Conservation (phyloP, 2,797 vertebrate genomes). For the Glossophaga mutica region DNA sequence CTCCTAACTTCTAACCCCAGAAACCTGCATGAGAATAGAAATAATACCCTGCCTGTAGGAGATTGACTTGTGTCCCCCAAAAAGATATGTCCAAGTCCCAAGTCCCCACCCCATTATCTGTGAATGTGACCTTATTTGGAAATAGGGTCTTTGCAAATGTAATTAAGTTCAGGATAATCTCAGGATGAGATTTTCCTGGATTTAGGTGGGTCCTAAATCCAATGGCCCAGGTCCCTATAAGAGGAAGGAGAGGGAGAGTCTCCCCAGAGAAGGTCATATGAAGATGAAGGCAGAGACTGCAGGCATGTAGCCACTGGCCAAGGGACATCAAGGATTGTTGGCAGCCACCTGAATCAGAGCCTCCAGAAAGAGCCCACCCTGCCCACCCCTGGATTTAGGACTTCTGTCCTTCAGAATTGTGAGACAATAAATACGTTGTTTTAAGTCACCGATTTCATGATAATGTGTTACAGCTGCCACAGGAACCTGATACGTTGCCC, state of each 20-base stretch:
- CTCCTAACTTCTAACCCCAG: background rate
- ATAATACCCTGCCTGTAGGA: background rate
- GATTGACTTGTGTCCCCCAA: rapidly evolving
- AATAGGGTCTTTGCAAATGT: background rate
- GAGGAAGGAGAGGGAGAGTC: background rate
- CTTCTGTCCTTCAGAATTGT: background rate
- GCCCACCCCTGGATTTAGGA: background rate
- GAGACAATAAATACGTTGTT: background rate
- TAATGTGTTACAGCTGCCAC: too few relatives aligned
- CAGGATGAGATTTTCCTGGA: background rate
- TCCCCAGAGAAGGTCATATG: background rate
- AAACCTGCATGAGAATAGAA: background rate
- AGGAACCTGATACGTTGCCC: background rate
- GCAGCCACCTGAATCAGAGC: background rate
- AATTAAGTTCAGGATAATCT: background rate
- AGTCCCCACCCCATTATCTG: background rate
- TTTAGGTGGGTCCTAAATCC: background rate
- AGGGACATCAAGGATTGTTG: background rate
- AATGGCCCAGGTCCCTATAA: background rate
- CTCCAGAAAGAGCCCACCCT: background rate
- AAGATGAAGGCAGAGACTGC: background rate
- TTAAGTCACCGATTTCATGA: background rate
- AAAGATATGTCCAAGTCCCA: background rate
- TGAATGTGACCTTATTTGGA: background rate
- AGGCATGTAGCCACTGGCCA: background rate